Evolutionary conservation across 2,888 invertebrate genomes (phyloP), one percentile per base, ranked within the genome.

Genomic region (Ryuthela nishihirai): DNA sequence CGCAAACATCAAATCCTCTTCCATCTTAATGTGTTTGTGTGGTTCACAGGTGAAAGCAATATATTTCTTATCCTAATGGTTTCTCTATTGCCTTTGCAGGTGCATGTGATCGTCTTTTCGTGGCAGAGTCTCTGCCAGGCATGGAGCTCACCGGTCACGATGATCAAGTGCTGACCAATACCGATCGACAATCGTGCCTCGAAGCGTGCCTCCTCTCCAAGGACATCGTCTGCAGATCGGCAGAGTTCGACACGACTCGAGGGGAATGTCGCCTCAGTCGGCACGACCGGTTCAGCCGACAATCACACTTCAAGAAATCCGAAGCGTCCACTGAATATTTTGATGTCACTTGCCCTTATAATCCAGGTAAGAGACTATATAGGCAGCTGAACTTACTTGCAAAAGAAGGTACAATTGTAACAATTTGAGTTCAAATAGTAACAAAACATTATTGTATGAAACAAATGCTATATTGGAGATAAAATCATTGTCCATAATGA

Each of bases 221-320:
- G 44, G 68, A 70, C 17, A 72, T 74, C 43, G 68, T 70, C 9
- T 74, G 74, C 62, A 69, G 72, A 12, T 74, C 74, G 5, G 71
- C 69, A 47, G 72, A 74, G 67, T 74, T 71, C 67, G 71, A 74
- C 59, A 70, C 72, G 54, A 70, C 70, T 41, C 67, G 65, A 23
- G 41, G 46, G 7, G 70, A 67, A 54, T 72, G 72, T 56, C 70
- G 70, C 36, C 64, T 73, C 21, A 71, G 70, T 49, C 69, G 70
- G n/a, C 72, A 73, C 45, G 73, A 74, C 58, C 67, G 73, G 20
- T 68, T 74, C 43, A 70, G 68, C 40, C 70, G 71, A 56, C 73
- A 73, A 18, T 67, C 69, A n/a, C 69, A 71, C 53, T 69, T 74
- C 56, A 65, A 68, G 20, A 50, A 54, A 29, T 41, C 53, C 12